phyloP scores from a whole-genome alignment of 2,113 vertebrate genomes.

The Nothobranchius furzeri region DNA sequence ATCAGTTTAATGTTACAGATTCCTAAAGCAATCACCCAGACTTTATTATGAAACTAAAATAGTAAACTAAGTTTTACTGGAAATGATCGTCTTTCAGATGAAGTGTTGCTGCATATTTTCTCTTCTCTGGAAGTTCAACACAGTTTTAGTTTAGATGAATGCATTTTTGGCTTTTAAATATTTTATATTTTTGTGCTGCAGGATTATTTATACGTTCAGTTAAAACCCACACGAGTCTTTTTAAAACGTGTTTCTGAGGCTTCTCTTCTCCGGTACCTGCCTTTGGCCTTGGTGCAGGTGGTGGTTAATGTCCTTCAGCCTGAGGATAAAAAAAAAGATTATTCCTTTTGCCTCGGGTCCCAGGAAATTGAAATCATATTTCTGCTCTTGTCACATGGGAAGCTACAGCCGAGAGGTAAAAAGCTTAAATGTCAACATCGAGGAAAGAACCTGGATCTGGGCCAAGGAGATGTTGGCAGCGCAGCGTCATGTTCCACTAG shows the following conservation, averaged over 20 bases:
- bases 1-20: no score
- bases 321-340: slow-evolving; percentile 19
- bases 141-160: slow-evolving; percentile 8
- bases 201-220: not conserved
- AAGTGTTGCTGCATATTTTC: not conserved
- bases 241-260: not conserved
- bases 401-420: slow-evolving; percentile 18
- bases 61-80: not conserved
- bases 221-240: not conserved
- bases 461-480: not conserved
- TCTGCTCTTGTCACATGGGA: slow-evolving; percentile 21
- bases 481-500: no score
- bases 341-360: slow-evolving; percentile 22
- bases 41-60: no score
- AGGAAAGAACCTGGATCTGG: slow-evolving; percentile 5
- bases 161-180: not conserved
- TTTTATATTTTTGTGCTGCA: not conserved
- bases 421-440: slow-evolving; percentile 15
- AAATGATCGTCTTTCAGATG: not conserved
- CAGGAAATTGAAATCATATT: slow-evolving; percentile 46
- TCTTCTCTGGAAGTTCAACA: not conserved
- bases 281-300: not conserved
- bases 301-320: slow-evolving; percentile 10
- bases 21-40: no score
- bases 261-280: not conserved